Base-by-base conservation (phyloP, 2,888 invertebrate genomes). In the Machimus rusticus region DNA sequence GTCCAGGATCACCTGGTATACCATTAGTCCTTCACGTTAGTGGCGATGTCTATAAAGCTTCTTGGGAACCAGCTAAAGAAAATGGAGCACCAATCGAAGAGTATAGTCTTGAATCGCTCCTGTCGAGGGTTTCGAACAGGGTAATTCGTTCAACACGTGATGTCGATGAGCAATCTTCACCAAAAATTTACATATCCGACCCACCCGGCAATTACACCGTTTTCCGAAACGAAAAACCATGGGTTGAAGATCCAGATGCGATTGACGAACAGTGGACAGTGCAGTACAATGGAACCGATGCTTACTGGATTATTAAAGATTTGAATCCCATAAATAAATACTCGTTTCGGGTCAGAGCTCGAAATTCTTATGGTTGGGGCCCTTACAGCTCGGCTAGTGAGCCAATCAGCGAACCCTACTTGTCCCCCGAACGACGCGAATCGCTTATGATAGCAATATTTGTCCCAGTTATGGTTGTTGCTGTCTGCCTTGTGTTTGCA, bases 291-390 rank as follows among this genome's bases (percentile, higher is more conserved):
- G 97, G 97, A 89, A 95, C 95, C 79, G 96, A 97, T 76, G 95
- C 95, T 88, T 96, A 96, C 91, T 98, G 98, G 96, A 94, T 97
- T 88, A 95, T 98, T 37, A 94, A 94, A 12, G 95, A 95, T 19
- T 86, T 92, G 85, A 94, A 94, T 86, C 94, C 94, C 31, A 94
- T 95, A 88, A 93, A 94, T 34, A 93, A 95, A 81, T 96, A 96
- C 90, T 93, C 94, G 86, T 97, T 97, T 91, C 94, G 96, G 12
- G 97, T 97, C 79, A 95, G 95, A 88, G 97, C 98, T 0, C 93
- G 94, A 87, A 98, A 98, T 92, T 93, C 94, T 4, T 95, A 96
- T 92, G 98, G 98, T 31, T 97, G 96, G 95, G 96, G 98, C 88
- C 94, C 95, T 19, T 95, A 95, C 91, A 98, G 97, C 89, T 93